These are phyloP conservation scores for Empidonax traillii DNA, from an alignment of 2,113 vertebrate genomes.

Conservation along the genomic window DNA sequence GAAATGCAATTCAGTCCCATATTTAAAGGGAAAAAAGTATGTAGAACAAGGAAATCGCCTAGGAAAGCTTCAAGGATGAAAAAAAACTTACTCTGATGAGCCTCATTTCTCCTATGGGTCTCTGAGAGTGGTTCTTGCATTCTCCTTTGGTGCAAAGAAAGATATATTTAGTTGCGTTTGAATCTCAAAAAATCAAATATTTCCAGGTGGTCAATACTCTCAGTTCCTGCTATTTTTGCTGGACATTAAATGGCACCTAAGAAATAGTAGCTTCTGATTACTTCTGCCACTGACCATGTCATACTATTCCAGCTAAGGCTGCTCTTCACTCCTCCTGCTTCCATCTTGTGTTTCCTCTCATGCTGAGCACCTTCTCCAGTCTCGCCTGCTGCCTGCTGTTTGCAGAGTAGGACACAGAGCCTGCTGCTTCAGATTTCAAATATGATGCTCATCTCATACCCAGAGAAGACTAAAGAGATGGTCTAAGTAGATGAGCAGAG, in stretches of 20 bases:
- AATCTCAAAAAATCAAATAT: background rate
- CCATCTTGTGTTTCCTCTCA: background rate
- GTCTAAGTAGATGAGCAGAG: background rate
- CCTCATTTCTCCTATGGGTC: background rate
- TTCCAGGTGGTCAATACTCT: background rate
- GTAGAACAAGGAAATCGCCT: background rate
- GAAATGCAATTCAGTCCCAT: background rate
- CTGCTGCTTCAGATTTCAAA: background rate
- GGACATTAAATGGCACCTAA: background rate
- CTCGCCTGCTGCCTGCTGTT: background rate
- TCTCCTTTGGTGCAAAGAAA: background rate
- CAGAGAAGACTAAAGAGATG: background rate
- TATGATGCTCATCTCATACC: background rate
- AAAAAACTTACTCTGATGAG: background rate
- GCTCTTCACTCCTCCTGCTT: background rate
- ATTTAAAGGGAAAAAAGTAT: background rate
- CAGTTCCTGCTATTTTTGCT: background rate
- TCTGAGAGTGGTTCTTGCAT: background rate
- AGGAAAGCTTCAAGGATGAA: background rate
- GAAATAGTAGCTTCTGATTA: background rate
- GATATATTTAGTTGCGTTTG: background rate
- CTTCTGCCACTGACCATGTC: background rate
- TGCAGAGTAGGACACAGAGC: background rate
- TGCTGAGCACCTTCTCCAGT: background rate
- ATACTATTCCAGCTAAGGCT: background rate